Evolutionary conservation across 2,888 invertebrate genomes (phyloP), one percentile per base, ranked within the genome.

Genomic region (Phengaris alcon): DNA sequence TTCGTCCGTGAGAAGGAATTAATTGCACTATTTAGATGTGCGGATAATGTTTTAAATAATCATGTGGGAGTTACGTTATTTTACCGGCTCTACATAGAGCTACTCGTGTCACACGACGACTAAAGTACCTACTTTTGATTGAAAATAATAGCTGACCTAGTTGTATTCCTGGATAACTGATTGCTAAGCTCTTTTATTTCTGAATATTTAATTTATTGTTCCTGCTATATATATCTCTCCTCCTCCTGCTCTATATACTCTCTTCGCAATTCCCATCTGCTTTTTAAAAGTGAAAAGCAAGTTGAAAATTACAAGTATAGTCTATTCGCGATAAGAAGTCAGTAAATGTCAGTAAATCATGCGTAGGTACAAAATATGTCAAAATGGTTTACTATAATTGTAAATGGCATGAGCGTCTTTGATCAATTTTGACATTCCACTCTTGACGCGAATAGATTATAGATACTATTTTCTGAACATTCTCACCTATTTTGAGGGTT

Each of bases 1-100:
- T 72, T 54, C 72, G 52, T 72, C 52, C 52, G 51, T 72, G 35
- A 15, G 51, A 69, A 48, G 44, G n/a, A 69, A 48, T 69, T 69
- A 70, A 70, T 70, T 70, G 51, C 22, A 22, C 46, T 10, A 70
- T 70, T 70, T 70, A n/a, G 69, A 70, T 51, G 51, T 48, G 15
- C 22, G 48, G 69, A 9, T 15, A 8, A 15, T 22, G 48, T 70
- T 15, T 48, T 10, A 22, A 15, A 15, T 15, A 64, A 10, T 10
- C 15, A 22, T n/a, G 48, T 48, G 15, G 48, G 51, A 48, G 69
- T 51, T 51, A 5, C 15, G n/a, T 13, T 46, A 6, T 59, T 59
- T 59, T 35, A 12, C 35, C 9, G 8, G 22, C 64, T 64, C 35
- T 64, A 64, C 6, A 22, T 35, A 35, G 57, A 57, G 15, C 12